Base-by-base conservation (phyloP, 2,797 vertebrate genomes). In the Chaunax sp. region DNA sequence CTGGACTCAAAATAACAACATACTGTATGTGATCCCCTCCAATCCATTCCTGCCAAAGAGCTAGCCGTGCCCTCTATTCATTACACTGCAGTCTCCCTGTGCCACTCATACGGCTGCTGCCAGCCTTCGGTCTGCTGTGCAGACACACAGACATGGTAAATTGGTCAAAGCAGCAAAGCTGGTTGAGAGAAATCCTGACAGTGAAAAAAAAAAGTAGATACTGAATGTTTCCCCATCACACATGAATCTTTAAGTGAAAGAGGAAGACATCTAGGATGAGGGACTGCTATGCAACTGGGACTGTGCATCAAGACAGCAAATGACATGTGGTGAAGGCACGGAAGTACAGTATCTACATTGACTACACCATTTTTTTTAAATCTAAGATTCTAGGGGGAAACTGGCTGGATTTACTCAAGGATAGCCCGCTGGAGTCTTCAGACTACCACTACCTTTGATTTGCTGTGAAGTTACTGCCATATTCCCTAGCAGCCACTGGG, bases 1-100 rank as follows among this genome's bases (percentile, higher is more conserved):
- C 64, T 67, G 45, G 55, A 69, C 79, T 69, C 77, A 69, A 77
- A 72, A 76, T 69, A 75, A 75, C 79, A 79, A 82, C 88, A 87
- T 86, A 30, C 16, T 51, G 49, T 30, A 82, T 80, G 87, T 30
- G 60, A 84, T 80, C 81, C 71, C 75, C 74, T 81, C 84, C 78
- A 77, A 70, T 77, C 79, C 68, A 23, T 64, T 77, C 69, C 74
- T 83, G 84, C 87, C 89, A 92, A 87, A 85, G 61, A 75, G 75
- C 82, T 18, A 78, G 75, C 75, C 72, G 67, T 87, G 83, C 77
- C 81, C 78, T 78, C 80, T 80, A 86, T 88, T 86, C 87, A 91
- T 91, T 88, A 88, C 86, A 60, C 69, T 16, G 62, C 83, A 60
- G 83, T 76, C 74, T 74, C 75, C 60, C 53, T 57, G 59, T 68